Percentiles rank a stretch among this genome's conserved stretches.
Evolutionary conservation across 2,797 vertebrate genomes (phyloP).

Genomic region (Megaceryle alcyon): DNA sequence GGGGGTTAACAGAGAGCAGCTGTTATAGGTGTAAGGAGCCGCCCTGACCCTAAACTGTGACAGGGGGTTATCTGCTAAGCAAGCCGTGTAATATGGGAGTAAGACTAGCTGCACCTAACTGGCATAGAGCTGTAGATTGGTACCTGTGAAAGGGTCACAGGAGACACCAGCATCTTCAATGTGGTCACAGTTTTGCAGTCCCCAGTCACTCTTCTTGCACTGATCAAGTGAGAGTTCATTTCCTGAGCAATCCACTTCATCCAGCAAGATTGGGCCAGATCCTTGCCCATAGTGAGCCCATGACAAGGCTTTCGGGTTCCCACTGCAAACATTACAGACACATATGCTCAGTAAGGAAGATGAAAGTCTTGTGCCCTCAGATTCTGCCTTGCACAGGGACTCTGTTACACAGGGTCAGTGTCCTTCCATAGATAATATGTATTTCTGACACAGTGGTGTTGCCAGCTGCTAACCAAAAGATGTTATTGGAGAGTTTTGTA

Average conservation of each 20-base stretch:
- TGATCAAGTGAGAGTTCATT: constrained; percentile 90
- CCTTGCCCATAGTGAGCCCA: constrained; percentile 91
- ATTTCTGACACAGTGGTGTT: not conserved
- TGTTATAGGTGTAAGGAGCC: too few species aligned
- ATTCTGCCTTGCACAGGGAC: not conserved
- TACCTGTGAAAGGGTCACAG: constrained; percentile 81
- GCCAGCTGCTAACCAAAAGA: not conserved
- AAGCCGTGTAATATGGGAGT: not conserved
- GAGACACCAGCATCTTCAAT: constrained; percentile 92
- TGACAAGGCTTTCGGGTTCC: constrained; percentile 86
- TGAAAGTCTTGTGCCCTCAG: not conserved
- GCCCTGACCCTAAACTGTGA: too few species aligned
- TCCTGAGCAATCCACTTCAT: constrained; percentile 89
- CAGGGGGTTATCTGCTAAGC: not conserved
- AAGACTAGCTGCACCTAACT: rapidly evolving
- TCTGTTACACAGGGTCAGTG: not conserved
- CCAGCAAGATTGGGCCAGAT: constrained; percentile 88
- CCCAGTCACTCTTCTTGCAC: constrained; percentile 91
- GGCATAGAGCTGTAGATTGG: not conserved
- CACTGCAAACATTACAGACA: constrained; percentile 75
- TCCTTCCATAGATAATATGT: not conserved
- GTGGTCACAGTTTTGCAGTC: constrained; percentile 95
- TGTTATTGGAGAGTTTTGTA: not conserved
- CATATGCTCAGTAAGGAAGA: not conserved
- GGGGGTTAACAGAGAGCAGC: too few species aligned